A percentile compares a stretch with the other conserved stretches of the same genome.
phyloP scores from a whole-genome alignment of 2,888 invertebrate species.

The Dasysyrphus albostriatus region DNA sequence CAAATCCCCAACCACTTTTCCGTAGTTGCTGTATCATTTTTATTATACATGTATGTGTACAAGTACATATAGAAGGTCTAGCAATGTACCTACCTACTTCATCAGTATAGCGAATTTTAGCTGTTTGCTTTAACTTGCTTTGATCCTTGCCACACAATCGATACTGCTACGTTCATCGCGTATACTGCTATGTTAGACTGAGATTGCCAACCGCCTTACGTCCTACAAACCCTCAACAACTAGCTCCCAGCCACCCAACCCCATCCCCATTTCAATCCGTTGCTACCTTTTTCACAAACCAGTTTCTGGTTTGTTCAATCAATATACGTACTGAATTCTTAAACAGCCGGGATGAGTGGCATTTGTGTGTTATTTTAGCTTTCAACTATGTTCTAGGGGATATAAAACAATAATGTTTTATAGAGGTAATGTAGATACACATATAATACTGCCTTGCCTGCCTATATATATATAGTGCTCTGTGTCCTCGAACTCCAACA shows the following conservation, averaged over 20 bases:
- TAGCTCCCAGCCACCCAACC: background rate
- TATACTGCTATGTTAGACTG: conserved; percentile 53
- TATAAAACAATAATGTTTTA: conserved; percentile 73
- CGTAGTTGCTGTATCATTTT: conserved; percentile 66
- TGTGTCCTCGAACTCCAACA: background rate
- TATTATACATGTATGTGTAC: conserved; percentile 47
- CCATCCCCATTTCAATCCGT: background rate
- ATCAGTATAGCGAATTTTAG: conserved; percentile 62
- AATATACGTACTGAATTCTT: conserved; percentile 74
- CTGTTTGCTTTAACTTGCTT: conserved; percentile 63
- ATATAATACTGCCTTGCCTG: background rate
- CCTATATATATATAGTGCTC: background rate
- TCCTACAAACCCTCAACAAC: background rate
- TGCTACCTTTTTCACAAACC: conserved; percentile 50
- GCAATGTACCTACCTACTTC: background rate
- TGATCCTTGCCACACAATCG: conserved; percentile 71
- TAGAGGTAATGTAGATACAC: conserved; percentile 38
- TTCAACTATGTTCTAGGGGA: conserved; percentile 65
- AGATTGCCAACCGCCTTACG: conserved; percentile 51
- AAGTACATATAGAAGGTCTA: too few species aligned
- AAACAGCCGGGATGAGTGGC: conserved; percentile 73
- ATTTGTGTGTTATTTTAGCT: conserved; percentile 74
- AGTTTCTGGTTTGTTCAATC: conserved; percentile 74
- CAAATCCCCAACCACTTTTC: conserved; percentile 44
- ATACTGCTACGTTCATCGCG: conserved; percentile 54